A percentile compares a stretch with the other conserved stretches of the same genome.
These are phyloP conservation scores for Drosophila grimshawi DNA, from an alignment of 1,140 invertebrate species.

Conservation along the genomic window DNA sequence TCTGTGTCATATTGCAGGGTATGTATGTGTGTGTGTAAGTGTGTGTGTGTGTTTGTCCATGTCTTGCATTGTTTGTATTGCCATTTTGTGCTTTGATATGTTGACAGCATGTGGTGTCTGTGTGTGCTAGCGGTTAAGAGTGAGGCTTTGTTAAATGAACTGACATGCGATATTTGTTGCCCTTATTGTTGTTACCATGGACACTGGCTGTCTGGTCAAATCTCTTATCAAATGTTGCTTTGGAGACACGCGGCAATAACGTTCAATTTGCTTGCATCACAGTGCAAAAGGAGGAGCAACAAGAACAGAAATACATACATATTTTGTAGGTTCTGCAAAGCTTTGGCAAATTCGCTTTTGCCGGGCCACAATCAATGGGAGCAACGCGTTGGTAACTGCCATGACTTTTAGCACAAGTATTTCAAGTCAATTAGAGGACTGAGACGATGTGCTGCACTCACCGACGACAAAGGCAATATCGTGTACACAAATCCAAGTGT, in stretches of 20 bases:
- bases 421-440: constrained; percentile 61
- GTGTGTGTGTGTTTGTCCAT: neutral
- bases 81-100: constrained; percentile 25
- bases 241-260: constrained; percentile 57
- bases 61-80: constrained; percentile 15
- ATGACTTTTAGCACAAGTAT: constrained; percentile 25
- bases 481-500: neutral
- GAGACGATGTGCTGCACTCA: constrained; percentile 28
- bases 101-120: constrained; percentile 4
- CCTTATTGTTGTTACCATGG: constrained; percentile 7
- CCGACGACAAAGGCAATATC: constrained; percentile 21
- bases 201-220: constrained; percentile 35
- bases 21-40: neutral
- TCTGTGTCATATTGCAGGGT: neutral
- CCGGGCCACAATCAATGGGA: neutral
- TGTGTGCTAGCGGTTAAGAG: neutral
- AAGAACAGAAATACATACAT: constrained; percentile 13
- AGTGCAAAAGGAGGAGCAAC: constrained; percentile 8
- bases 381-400: constrained; percentile 22
- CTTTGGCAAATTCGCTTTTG: neutral
- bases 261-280: constrained; percentile 57
- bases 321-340: neutral
- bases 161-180: constrained; percentile 1
- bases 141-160: neutral
- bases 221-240: constrained; percentile 50